Evolutionary conservation across 2,797 vertebrate species (phyloP).

Genomic region (Hydrolagus colliei): DNA sequence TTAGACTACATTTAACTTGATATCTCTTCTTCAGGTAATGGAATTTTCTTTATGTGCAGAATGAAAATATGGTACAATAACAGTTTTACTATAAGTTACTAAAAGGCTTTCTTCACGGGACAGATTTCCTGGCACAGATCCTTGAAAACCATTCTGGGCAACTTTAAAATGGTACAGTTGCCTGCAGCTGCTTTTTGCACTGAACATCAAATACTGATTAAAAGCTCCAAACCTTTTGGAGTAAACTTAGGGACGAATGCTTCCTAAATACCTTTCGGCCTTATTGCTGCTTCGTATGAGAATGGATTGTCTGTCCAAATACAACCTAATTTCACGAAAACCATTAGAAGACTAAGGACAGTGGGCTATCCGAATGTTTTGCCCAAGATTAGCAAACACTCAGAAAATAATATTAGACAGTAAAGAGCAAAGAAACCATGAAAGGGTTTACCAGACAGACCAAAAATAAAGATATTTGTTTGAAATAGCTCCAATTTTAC

Average conservation of each 20-base stretch:
- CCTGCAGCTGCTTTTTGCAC: slow-evolving; percentile 47
- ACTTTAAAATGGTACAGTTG: slow-evolving; percentile 43
- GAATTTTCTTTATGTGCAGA: slow-evolving; percentile 36
- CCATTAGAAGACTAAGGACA: slow-evolving; percentile 36
- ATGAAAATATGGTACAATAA: slow-evolving; percentile 41
- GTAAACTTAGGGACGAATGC: slow-evolving; percentile 42
- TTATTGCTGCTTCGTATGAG: slow-evolving; percentile 21
- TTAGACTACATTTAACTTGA: too few relatives aligned
- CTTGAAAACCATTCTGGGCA: slow-evolving; percentile 49
- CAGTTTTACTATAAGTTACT: too few relatives aligned
- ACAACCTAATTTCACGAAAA: slow-evolving; percentile 41
- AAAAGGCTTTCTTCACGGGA: slow-evolving; percentile 41
- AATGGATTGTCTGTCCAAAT: slow-evolving; percentile 25
- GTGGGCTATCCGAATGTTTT: not conserved
- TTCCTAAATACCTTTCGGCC: slow-evolving; percentile 47
- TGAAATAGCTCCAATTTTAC: too few relatives aligned
- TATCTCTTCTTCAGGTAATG: too few relatives aligned
- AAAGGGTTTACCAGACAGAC: too few relatives aligned
- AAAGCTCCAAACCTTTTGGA: slow-evolving; percentile 47
- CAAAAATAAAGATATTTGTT: too few relatives aligned
- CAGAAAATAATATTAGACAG: too few relatives aligned
- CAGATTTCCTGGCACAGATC: slow-evolving; percentile 44
- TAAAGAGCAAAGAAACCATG: too few relatives aligned
- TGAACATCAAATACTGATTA: slow-evolving; percentile 47
- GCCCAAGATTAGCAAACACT: not conserved